These are phyloP conservation scores for Diadumene lineata DNA, from an alignment of 92 coral and sea anemone genomes.

Conservation along the genomic window DNA sequence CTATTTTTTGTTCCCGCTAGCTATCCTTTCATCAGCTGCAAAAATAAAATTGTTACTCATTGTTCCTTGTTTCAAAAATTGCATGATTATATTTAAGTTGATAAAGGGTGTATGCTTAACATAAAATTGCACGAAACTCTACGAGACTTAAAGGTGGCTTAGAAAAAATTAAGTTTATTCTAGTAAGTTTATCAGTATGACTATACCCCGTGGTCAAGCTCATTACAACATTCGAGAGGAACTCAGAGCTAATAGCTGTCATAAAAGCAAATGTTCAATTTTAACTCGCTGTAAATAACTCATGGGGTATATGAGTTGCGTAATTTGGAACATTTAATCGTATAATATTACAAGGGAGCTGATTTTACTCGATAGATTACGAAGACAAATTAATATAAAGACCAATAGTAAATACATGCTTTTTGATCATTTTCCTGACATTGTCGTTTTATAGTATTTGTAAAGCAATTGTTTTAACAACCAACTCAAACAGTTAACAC, in stretches of 20 bases:
- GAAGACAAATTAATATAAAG: not conserved
- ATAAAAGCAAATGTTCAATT: not conserved
- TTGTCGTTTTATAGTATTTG: too few species aligned
- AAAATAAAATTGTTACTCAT: not conserved
- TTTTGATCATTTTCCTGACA: too few species aligned
- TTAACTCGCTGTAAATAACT: not conserved
- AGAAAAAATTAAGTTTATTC: too few species aligned
- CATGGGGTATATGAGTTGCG: too few species aligned
- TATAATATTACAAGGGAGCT: not conserved
- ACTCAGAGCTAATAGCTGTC: not conserved
- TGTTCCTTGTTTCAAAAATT: not conserved
- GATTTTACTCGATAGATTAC: not conserved
- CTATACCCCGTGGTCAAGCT: not conserved
- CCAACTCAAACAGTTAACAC: not conserved
- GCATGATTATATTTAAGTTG: too few species aligned
- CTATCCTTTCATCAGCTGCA: too few species aligned
- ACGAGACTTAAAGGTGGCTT: too few species aligned
- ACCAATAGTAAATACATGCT: not conserved
- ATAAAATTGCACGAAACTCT: too few species aligned
- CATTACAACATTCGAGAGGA: not conserved
- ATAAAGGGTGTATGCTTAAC: not conserved
- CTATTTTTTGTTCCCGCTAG: not conserved
- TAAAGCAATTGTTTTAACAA: constrained; percentile 1
- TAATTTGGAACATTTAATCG: too few species aligned
- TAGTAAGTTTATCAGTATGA: too few species aligned